Conservation (phyloP, 2,888 invertebrate species). For the Empis livida region DNA sequence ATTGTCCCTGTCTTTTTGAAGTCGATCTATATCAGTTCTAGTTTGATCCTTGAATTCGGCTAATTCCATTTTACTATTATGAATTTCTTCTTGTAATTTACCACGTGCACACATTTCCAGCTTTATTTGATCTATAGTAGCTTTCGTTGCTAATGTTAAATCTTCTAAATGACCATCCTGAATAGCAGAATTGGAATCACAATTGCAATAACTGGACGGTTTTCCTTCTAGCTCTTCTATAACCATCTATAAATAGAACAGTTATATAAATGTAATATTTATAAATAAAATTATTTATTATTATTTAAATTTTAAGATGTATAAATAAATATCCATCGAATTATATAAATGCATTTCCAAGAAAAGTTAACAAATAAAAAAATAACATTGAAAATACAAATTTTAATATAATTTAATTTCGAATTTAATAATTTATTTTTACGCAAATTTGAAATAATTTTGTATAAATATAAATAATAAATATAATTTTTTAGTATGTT, state of each 20-base stretch:
- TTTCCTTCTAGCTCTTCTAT: not conserved
- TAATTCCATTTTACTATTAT: not conserved
- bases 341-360: too few relatives aligned
- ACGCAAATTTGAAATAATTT: too few relatives aligned
- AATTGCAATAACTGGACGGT: not conserved
- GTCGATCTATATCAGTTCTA: too few relatives aligned
- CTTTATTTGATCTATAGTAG: conserved; percentile 22
- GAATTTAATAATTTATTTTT: too few relatives aligned
- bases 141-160: conserved; percentile 23
- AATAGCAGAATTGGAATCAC: not conserved
- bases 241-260: not conserved
- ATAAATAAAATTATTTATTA: not conserved
- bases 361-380: too few relatives aligned
- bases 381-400: too few relatives aligned
- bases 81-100: conserved; percentile 5
- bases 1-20: too few relatives aligned
- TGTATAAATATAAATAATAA: too few relatives aligned
- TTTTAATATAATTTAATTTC: too few relatives aligned
- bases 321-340: not conserved
- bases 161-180: conserved; percentile 21
- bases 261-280: not conserved
- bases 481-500: too few relatives aligned
- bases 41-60: not conserved
- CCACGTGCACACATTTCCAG: not conserved
- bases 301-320: not conserved